Base-by-base conservation (phyloP, 2,797 vertebrate genomes). In the Clarias platycephalus region DNA sequence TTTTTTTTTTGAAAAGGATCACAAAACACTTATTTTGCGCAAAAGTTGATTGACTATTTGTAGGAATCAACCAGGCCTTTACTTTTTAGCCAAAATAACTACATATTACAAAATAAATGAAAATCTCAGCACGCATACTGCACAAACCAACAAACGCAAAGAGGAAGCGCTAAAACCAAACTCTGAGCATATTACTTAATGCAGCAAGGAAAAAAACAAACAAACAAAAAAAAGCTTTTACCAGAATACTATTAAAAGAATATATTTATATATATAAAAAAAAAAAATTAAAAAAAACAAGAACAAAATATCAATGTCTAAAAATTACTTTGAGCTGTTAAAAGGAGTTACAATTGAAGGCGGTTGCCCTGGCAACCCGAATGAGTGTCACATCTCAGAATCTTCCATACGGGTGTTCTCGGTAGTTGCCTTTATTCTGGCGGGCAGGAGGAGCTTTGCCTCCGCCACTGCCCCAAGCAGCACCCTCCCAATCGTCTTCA, bases 401-500 rank as follows among this genome's bases (percentile, higher is more conserved):
- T 92, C 94, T 92, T 88, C 92, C 91, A 28, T 95, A 95, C 0
- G 95, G 95, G 86, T 95, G 94, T 49, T 95, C 93, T 86, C 97
- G 95, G 92, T 97, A 98, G 6, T 95, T 90, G 80, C 96, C 96
- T 92, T 98, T 99, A 83, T 95, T 72, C 88, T 96, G 95, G 88
- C 97, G 93, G 85, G 96, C 86, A 12, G 94, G 86, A 0, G 96
- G 94, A 44, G 96, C 95, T 90, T 98, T 99, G 91, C 97, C 95
- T 62, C 96, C 97, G 0, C 94, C 92, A 0, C 71, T 28, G 0
- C 86, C 85, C 57, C 93, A 91, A 88, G 97, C 95, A 18, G 95
- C 94, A 86, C 95, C 96, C 37, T 98, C 97, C 97, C 97, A 99
- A 83, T 98, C 97, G 55, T 98, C 97, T 91, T 98, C 97, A 89